Evolutionary conservation across 2,113 vertebrate species (phyloP).

Genomic region (Enhydra lutris): DNA sequence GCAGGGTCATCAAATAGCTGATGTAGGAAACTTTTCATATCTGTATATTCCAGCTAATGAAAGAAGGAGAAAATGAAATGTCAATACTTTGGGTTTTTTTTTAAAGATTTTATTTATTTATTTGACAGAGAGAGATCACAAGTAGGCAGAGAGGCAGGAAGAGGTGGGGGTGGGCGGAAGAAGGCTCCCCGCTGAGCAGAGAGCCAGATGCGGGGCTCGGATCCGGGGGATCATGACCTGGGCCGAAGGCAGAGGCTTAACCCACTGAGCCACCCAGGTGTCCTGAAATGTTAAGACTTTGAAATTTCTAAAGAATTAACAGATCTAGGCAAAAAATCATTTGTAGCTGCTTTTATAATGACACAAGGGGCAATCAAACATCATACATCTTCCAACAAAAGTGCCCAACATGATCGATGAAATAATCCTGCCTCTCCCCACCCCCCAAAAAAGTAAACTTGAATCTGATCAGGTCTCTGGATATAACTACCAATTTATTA

Average conservation of each 20-base stretch:
- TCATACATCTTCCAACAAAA: not conserved
- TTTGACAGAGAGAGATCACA: too few species aligned
- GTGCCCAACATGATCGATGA: not conserved
- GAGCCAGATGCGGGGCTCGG: rapidly evolving
- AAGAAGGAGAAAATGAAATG: not conserved
- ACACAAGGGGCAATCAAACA: not conserved
- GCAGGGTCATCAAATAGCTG: not conserved
- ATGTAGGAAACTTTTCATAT: not conserved
- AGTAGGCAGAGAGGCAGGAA: too few species aligned
- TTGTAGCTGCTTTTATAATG: not conserved
- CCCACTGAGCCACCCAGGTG: too few species aligned
- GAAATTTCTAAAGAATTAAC: not conserved
- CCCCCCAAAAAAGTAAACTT: not conserved
- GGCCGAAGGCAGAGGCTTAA: too few species aligned
- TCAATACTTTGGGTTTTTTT: not conserved
- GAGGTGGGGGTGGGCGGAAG: too few species aligned
- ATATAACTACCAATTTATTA: not conserved
- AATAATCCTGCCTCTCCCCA: not conserved
- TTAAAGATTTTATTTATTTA: too few species aligned
- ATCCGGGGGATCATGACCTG: too few species aligned
- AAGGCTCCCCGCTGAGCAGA: too few species aligned
- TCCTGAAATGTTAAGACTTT: not conserved
- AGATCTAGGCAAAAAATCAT: not conserved
- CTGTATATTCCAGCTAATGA: not conserved
- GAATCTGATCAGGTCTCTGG: not conserved